A percentile compares a stretch with the other conserved stretches of the same genome.
These are phyloP conservation scores for Acrobasis repandana DNA, from an alignment of 2,888 invertebrate genomes.

Conservation along the genomic window DNA sequence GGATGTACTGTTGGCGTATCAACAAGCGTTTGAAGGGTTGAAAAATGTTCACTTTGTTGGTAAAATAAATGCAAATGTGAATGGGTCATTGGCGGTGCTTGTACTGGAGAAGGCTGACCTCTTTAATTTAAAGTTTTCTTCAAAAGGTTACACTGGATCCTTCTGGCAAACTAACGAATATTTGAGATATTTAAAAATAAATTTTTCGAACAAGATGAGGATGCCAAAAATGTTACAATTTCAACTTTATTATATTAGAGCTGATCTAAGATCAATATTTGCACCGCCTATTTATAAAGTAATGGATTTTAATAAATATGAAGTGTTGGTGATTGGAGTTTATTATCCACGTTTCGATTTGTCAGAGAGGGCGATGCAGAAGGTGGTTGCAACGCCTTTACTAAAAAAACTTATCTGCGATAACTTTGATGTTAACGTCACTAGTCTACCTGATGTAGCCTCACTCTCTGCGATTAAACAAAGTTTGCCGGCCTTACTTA, in stretches of 20 bases:
- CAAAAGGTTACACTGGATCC: not conserved
- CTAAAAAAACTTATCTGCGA: not conserved
- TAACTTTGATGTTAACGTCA: not conserved
- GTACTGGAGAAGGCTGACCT: not conserved
- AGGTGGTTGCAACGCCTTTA: not conserved
- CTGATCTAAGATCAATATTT: not conserved
- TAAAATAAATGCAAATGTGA: not conserved
- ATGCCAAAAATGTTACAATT: not conserved
- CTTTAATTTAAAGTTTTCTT: not conserved
- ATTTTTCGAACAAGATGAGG: not conserved
- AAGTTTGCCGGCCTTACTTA: not conserved
- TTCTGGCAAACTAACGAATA: not conserved
- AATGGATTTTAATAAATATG: not conserved
- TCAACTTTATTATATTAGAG: not conserved
- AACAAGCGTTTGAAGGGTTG: not conserved
- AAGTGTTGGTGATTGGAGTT: not conserved
- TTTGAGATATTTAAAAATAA: no score
- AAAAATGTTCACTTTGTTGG: not conserved
- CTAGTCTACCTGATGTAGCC: not conserved
- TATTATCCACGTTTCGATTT: not conserved
- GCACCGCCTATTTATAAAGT: not conserved
- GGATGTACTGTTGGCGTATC: not conserved
- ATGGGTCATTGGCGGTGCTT: not conserved
- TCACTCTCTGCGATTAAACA: not conserved
- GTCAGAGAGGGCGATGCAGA: not conserved